A percentile compares a stretch with the other conserved stretches of the same genome.
Conservation (phyloP, 2,888 invertebrate species). For the Drosophila prostipennis region DNA sequence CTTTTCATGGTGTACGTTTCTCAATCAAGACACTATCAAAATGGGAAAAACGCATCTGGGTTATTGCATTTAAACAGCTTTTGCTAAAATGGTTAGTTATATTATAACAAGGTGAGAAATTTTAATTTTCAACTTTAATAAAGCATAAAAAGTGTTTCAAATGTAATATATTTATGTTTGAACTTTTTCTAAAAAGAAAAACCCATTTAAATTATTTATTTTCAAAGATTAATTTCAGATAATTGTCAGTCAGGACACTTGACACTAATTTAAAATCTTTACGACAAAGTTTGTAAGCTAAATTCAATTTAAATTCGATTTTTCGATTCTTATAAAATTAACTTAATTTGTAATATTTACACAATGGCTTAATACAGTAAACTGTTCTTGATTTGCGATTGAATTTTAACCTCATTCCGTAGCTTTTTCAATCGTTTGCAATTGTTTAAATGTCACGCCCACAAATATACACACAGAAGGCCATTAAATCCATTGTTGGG, state of each 20-base stretch:
- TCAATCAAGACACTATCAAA: background rate
- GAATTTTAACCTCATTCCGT: background rate
- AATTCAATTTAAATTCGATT: too few relatives aligned
- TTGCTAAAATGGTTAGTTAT: too few relatives aligned
- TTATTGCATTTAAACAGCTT: background rate
- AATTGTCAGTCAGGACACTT: too few relatives aligned
- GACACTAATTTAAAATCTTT: too few relatives aligned
- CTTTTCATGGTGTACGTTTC: background rate
- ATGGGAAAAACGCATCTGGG: background rate
- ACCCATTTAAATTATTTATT: background rate
- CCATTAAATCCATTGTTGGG: slow-evolving; percentile 1
- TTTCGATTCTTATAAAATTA: too few relatives aligned
- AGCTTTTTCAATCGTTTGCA: slow-evolving; percentile 7
- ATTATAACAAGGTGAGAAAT: too few relatives aligned
- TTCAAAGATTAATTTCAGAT: background rate
- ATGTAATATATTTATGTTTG: background rate
- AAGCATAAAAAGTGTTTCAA: background rate
- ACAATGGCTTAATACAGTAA: too few relatives aligned
- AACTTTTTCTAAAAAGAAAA: background rate
- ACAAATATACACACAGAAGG: background rate
- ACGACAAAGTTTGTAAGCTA: too few relatives aligned
- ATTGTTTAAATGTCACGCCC: slow-evolving; percentile 6
- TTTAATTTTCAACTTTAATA: too few relatives aligned
- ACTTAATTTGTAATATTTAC: too few relatives aligned
- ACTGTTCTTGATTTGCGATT: slow-evolving; percentile 2